Evolutionary conservation across 2,888 invertebrate genomes (phyloP).

Genomic region (Mylabris sibirica): DNA sequence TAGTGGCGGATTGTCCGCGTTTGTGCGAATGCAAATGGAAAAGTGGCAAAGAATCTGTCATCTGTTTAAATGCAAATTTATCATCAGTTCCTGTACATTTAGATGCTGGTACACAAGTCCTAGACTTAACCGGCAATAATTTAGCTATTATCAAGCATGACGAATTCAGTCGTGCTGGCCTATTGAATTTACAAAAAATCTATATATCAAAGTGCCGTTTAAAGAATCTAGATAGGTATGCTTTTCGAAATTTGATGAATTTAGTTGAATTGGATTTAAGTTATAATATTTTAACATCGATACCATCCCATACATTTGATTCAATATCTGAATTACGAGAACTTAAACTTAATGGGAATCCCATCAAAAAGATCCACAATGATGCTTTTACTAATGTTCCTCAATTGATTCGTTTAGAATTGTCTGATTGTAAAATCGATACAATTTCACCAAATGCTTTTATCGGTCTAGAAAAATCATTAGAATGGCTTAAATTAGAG

Average conservation of each 20-base stretch:
- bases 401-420: conserved; percentile 75
- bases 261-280: conserved; percentile 84
- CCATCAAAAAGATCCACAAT: conserved; percentile 73
- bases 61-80: conserved; percentile 79
- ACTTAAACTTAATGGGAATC: conserved; percentile 77
- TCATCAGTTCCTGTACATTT: conserved; percentile 76
- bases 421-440: conserved; percentile 75
- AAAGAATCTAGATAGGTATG: conserved; percentile 72
- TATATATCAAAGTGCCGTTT: conserved; percentile 77
- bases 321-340: conserved; percentile 78
- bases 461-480: conserved; percentile 72
- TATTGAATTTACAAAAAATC: conserved; percentile 82
- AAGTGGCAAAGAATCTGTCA: conserved; percentile 84
- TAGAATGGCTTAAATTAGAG: conserved; percentile 81
- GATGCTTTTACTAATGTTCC: conserved; percentile 73
- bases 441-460: conserved; percentile 76
- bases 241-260: conserved; percentile 81
- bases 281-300: conserved; percentile 70
- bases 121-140: conserved; percentile 80
- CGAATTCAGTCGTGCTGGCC: conserved; percentile 76
- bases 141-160: conserved; percentile 73
- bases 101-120: conserved; percentile 80
- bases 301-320: conserved; percentile 78
- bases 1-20: conserved; percentile 72
- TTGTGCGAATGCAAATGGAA: conserved; percentile 90